Percentiles rank a stretch among this genome's conserved stretches.
Evolutionary conservation across 2,888 invertebrate genomes (phyloP).

Genomic region (Himalopsyche japonica): DNA sequence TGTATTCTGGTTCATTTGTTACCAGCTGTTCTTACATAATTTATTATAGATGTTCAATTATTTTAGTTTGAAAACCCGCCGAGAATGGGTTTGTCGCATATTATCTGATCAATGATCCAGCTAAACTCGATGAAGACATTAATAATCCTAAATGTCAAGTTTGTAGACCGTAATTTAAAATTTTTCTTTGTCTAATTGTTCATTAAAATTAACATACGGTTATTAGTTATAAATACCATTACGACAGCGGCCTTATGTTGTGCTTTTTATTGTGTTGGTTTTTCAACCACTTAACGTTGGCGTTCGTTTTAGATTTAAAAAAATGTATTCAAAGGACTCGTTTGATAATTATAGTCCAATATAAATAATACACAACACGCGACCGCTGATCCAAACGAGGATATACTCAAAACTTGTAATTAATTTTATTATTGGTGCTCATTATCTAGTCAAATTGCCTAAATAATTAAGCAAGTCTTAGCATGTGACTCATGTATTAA

Average conservation of each 20-base stretch:
- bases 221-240: not conserved
- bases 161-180: not conserved
- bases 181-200: not conserved
- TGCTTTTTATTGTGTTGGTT: not conserved
- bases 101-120: not conserved
- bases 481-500: not conserved
- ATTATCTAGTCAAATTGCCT: not conserved
- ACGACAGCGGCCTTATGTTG: not conserved
- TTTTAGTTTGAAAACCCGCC: not conserved
- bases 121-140: not conserved
- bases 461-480: not conserved
- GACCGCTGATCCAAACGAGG: not conserved
- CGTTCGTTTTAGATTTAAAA: not conserved
- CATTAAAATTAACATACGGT: slow-evolving; percentile 1
- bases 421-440: not conserved
- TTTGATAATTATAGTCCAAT: not conserved
- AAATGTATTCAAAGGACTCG: not conserved
- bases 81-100: not conserved
- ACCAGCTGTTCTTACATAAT: too few relatives aligned
- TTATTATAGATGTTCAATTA: too few relatives aligned
- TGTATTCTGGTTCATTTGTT: too few relatives aligned
- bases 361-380: not conserved
- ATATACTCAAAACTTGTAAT: not conserved
- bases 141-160: not conserved
- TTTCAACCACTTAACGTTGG: not conserved